Conservation (phyloP, 2,797 vertebrate species). For the Pseudocheirus occidentalis region DNA sequence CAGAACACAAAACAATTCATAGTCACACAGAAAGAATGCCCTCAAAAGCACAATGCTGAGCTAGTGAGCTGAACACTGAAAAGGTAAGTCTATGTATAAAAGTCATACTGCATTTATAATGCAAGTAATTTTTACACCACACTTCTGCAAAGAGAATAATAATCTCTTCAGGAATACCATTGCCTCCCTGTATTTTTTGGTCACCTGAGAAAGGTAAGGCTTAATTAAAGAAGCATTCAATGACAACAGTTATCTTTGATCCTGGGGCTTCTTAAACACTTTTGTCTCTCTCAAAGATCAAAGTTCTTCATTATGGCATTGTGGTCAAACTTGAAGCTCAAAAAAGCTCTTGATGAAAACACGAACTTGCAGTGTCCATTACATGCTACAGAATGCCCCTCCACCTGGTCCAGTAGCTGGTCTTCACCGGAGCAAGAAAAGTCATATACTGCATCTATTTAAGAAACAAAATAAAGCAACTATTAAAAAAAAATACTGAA, state of each 20-base stretch:
- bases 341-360: slow-evolving; percentile 93
- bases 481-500: neutral
- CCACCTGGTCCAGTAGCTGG: slow-evolving; percentile 79
- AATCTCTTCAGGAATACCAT: slow-evolving; percentile 80
- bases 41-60: slow-evolving; percentile 81
- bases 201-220: slow-evolving; percentile 88
- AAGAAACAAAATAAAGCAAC: slow-evolving; percentile 56
- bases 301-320: slow-evolving; percentile 98
- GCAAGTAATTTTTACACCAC: slow-evolving; percentile 81
- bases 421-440: slow-evolving; percentile 85
- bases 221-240: slow-evolving; percentile 82
- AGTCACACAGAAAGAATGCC: slow-evolving; percentile 79
- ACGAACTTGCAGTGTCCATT: slow-evolving; percentile 86
- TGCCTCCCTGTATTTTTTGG: slow-evolving; percentile 85
- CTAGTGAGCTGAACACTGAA: slow-evolving; percentile 83
- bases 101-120: slow-evolving; percentile 85
- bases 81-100: slow-evolving; percentile 83
- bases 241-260: slow-evolving; percentile 76
- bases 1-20: slow-evolving; percentile 53
- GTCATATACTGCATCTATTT: slow-evolving; percentile 83
- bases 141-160: slow-evolving; percentile 78
- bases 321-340: slow-evolving; percentile 95
- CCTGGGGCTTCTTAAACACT: slow-evolving; percentile 45
- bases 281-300: slow-evolving; percentile 84
- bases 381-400: slow-evolving; percentile 81